Conservation (phyloP, 2,797 vertebrate species). For the Crypturellus tataupa region DNA sequence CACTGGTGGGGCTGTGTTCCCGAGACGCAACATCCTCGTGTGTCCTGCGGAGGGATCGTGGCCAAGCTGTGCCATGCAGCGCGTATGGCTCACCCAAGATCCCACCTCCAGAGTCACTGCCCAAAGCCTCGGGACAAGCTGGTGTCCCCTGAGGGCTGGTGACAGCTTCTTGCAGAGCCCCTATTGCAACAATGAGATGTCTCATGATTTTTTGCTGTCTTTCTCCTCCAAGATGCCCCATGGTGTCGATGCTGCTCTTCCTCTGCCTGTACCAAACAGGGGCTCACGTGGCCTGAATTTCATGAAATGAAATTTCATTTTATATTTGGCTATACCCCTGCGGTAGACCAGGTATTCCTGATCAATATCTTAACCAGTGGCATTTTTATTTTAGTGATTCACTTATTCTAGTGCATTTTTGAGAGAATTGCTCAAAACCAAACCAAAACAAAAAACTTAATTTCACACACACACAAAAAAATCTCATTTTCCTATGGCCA, state of each 20-base stretch:
- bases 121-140: not conserved
- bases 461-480: too few species aligned
- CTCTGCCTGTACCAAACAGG: fast-evolving
- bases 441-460: too few species aligned
- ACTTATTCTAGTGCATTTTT: not conserved
- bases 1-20: not conserved
- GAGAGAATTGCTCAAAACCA: not conserved
- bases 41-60: not conserved
- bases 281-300: fast-evolving
- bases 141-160: not conserved
- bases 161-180: not conserved
- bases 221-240: not conserved
- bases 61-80: not conserved
- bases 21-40: not conserved
- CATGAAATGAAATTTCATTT: fast-evolving
- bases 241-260: fast-evolving
- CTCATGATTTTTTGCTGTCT: not conserved
- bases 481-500: not conserved
- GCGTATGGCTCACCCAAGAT: not conserved
- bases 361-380: not conserved
- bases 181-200: not conserved
- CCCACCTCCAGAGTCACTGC: not conserved
- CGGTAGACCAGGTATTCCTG: not conserved
- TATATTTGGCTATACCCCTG: not conserved
- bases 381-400: too few species aligned